Evolutionary conservation across 2,113 vertebrate genomes (phyloP).

Genomic region (Egretta garzetta): DNA sequence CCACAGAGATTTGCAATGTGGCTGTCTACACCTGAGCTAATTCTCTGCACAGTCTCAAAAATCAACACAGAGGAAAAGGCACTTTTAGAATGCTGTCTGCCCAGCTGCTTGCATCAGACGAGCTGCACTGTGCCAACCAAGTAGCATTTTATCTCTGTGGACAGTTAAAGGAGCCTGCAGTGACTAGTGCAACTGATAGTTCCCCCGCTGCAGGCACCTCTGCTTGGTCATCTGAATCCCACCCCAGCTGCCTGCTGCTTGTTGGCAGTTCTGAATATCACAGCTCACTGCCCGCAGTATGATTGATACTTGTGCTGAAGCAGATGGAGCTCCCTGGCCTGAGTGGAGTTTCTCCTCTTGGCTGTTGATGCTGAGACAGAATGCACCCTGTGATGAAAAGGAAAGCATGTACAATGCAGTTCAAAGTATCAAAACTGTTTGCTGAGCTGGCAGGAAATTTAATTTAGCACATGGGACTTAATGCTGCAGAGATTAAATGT

Average conservation of each 20-base stretch:
- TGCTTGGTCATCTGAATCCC: background rate
- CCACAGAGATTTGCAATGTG: background rate
- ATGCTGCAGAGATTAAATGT: conserved; percentile 46
- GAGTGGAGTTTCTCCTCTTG: background rate
- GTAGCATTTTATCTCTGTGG: background rate
- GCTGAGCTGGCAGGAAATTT: conserved; percentile 63
- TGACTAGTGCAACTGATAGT: background rate
- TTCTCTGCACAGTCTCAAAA: background rate
- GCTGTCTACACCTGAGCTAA: background rate
- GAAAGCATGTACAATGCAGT: conserved; percentile 48
- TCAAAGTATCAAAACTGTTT: conserved; percentile 57
- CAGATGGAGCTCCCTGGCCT: background rate
- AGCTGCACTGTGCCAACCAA: background rate
- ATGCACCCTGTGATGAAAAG: conserved; percentile 54
- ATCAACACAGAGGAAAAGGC: background rate
- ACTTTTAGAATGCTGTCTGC: background rate
- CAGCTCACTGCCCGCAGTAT: background rate
- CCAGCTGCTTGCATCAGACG: background rate
- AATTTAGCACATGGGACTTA: conserved; percentile 35
- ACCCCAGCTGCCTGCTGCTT: background rate
- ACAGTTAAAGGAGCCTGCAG: background rate
- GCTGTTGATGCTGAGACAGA: conserved; percentile 8
- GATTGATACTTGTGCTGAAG: background rate
- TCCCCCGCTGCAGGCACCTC: background rate
- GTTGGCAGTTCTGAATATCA: background rate